Evolutionary conservation across 2,888 invertebrate species (phyloP).

Genomic region (Synergus laeviventris): DNA sequence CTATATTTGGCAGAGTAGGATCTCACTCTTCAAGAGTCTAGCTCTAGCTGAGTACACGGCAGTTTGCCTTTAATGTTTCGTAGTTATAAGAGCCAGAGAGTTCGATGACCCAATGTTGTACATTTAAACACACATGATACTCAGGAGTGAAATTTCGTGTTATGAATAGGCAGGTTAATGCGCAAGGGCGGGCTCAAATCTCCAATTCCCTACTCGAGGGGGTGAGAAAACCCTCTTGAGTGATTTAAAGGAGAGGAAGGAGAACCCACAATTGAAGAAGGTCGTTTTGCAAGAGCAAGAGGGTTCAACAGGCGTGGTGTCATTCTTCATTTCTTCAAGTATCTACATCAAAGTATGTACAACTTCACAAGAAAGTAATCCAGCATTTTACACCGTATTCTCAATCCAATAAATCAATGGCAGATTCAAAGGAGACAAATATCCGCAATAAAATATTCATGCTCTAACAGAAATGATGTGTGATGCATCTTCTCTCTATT

Average conservation of each 20-base stretch:
- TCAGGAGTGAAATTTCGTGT: slow-evolving; percentile 14
- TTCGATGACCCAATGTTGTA: slow-evolving; percentile 28
- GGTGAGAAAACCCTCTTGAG: neutral
- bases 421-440: neutral
- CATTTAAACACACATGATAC: neutral
- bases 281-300: neutral
- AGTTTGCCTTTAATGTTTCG: slow-evolving; percentile 14
- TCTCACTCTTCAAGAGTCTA: slow-evolving; percentile 1
- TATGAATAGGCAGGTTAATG: slow-evolving; percentile 9
- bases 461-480: too few relatives aligned
- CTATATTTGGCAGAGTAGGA: slow-evolving; percentile 26
- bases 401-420: neutral
- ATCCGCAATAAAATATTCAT: neutral
- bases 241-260: neutral
- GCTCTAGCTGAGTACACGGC: slow-evolving; percentile 6
- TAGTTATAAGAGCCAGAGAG: slow-evolving; percentile 6
- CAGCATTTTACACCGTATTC: neutral
- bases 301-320: neutral
- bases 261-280: neutral
- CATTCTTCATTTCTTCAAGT: slow-evolving; percentile 9
- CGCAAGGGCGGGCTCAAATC: neutral
- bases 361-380: neutral
- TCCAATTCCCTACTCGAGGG: neutral
- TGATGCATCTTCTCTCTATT: too few relatives aligned
- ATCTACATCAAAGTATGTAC: neutral